Evolutionary conservation across 2,888 invertebrate species (phyloP).

Genomic region (Sipha maydis): DNA sequence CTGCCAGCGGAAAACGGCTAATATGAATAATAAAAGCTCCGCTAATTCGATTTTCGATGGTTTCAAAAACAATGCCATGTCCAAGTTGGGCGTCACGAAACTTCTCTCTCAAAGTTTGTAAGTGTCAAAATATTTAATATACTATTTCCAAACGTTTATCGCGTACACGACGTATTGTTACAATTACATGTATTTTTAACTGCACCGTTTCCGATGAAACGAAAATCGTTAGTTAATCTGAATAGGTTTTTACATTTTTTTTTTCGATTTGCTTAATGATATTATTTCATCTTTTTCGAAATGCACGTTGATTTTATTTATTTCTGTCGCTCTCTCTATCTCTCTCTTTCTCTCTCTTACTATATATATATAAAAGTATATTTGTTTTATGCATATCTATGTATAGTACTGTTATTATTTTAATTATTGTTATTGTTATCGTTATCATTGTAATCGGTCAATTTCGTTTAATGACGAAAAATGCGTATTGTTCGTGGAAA

Average conservation of each 20-base stretch:
- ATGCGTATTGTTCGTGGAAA: conserved; percentile 1
- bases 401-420: neutral
- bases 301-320: neutral
- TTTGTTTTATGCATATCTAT: neutral
- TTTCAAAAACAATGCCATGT: conserved; percentile 79
- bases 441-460: neutral
- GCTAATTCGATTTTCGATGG: conserved; percentile 77
- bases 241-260: neutral
- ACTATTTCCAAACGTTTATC: conserved; percentile 13
- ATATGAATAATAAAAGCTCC: conserved; percentile 66
- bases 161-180: neutral
- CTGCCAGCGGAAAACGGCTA: conserved; percentile 7
- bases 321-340: too few species aligned
- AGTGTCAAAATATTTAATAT: conserved; percentile 27
- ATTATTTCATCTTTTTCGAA: neutral
- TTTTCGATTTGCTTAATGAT: neutral
- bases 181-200: neutral
- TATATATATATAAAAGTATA: neutral
- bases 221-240: neutral
- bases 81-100: conserved; percentile 78
- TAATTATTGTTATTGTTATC: neutral
- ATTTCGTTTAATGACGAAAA: conserved; percentile 1
- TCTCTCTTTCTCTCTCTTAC: too few species aligned
- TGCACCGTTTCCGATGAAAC: neutral
- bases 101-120: conserved; percentile 83